Evolutionary conservation across 1,140 invertebrate genomes (phyloP).

Genomic region (Riptortus pedestris): DNA sequence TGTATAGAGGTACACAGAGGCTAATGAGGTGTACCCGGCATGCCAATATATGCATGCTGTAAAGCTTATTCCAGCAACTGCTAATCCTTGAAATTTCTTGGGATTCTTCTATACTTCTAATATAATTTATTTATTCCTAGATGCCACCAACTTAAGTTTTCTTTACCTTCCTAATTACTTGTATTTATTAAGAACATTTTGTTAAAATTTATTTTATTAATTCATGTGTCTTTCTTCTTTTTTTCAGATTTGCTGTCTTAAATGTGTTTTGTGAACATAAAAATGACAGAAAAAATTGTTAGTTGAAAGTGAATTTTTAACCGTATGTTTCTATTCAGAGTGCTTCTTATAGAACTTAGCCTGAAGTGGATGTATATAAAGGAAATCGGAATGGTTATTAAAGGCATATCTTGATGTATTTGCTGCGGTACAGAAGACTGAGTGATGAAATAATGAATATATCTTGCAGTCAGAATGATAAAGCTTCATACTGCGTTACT

Average conservation of each 20-base stretch:
- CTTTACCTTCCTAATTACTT: too few species aligned
- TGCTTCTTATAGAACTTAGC: slow-evolving; percentile 12
- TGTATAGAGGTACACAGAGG: too few species aligned
- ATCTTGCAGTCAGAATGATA: slow-evolving; percentile 6
- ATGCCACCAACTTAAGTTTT: too few species aligned
- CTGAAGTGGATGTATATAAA: background rate
- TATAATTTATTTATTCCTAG: too few species aligned
- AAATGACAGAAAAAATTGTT: slow-evolving; percentile 16
- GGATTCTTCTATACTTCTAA: too few species aligned
- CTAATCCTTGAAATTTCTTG: too few species aligned
- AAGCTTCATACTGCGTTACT: slow-evolving; percentile 12
- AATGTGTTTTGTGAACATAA: slow-evolving; percentile 24
- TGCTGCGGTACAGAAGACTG: slow-evolving; percentile 19
- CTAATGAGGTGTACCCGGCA: too few species aligned
- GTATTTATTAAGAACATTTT: too few species aligned
- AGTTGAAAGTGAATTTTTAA: slow-evolving; percentile 15
- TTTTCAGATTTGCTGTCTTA: slow-evolving; percentile 31
- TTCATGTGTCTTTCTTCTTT: slow-evolving; percentile 3
- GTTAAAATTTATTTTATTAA: too few species aligned
- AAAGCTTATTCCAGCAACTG: too few species aligned
- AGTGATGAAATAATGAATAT: slow-evolving; percentile 7
- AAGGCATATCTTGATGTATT: slow-evolving; percentile 16
- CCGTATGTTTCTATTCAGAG: slow-evolving; percentile 15
- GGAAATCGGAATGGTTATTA: slow-evolving; percentile 10
- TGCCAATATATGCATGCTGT: too few species aligned